A percentile compares a stretch with the other conserved stretches of the same genome.
These are phyloP conservation scores for Heliconius melpomene DNA, from an alignment of 1,140 invertebrate genomes.

Conservation along the genomic window DNA sequence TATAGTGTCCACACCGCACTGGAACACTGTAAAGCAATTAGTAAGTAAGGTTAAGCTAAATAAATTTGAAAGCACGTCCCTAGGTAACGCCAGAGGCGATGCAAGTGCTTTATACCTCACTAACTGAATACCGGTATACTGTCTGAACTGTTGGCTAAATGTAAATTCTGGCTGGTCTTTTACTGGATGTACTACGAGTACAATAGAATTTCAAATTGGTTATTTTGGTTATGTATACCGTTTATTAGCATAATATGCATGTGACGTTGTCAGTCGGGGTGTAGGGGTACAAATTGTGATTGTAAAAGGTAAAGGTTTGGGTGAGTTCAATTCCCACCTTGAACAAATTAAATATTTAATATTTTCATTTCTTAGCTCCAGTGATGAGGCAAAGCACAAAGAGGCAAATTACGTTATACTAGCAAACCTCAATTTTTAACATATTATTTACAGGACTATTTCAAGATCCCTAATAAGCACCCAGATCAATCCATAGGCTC, in stretches of 20 bases:
- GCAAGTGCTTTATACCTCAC: slow-evolving; percentile 13
- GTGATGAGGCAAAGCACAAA: too few relatives aligned
- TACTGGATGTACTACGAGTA: slow-evolving; percentile 10
- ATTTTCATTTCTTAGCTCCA: too few relatives aligned
- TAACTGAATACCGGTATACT: slow-evolving; percentile 6
- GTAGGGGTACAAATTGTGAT: too few relatives aligned
- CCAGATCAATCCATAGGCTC: too few relatives aligned
- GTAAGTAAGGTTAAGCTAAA: slow-evolving; percentile 19
- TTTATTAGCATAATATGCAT: not conserved
- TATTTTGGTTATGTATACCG: slow-evolving; percentile 12
- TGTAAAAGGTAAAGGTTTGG: too few relatives aligned
- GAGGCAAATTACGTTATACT: too few relatives aligned
- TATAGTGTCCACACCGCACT: not conserved
- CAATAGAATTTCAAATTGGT: slow-evolving; percentile 13
- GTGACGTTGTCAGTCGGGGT: not conserved
- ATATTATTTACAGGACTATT: too few relatives aligned
- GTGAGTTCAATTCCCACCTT: too few relatives aligned
- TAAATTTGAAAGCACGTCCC: slow-evolving; percentile 14
- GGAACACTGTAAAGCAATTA: slow-evolving; percentile 16
- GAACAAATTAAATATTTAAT: too few relatives aligned
- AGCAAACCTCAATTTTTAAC: too few relatives aligned
- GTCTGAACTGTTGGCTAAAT: slow-evolving; percentile 7
- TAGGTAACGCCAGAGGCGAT: slow-evolving; percentile 11
- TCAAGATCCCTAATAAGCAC: too few relatives aligned
- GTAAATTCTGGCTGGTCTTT: slow-evolving; percentile 2